Evolutionary conservation across 2,888 invertebrate genomes (phyloP).

Genomic region (Acrobasis consociella): DNA sequence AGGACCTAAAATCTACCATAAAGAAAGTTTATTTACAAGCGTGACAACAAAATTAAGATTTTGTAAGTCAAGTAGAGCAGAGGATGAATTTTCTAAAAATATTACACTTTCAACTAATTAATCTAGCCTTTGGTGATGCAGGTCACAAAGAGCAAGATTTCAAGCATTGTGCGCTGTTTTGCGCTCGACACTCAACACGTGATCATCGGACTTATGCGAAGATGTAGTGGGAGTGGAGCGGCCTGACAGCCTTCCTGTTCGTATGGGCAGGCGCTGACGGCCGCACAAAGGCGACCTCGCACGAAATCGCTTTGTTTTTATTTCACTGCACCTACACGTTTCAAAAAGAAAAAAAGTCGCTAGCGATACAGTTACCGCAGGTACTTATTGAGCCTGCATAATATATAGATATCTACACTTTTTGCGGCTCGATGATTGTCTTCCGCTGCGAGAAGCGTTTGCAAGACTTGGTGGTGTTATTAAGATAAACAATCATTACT

Average conservation of each 20-base stretch:
- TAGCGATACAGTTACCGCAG: constrained; percentile 38
- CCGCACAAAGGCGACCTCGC: constrained; percentile 61
- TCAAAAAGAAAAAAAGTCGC: constrained; percentile 43
- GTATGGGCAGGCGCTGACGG: constrained; percentile 35
- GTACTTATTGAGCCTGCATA: constrained; percentile 23
- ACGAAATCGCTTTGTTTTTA: constrained; percentile 56
- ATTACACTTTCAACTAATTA: too few relatives aligned
- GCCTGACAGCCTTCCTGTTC: constrained; percentile 31
- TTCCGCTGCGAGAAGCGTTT: constrained; percentile 9
- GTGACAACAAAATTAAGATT: too few relatives aligned
- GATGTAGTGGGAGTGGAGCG: constrained; percentile 29
- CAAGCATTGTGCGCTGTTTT: background rate
- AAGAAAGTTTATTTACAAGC: too few relatives aligned
- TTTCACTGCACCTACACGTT: constrained; percentile 52
- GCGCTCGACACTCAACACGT: background rate
- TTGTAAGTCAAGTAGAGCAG: too few relatives aligned
- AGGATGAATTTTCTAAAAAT: too few relatives aligned
- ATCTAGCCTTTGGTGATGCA: background rate
- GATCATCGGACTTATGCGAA: constrained; percentile 14
- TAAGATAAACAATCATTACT: background rate
- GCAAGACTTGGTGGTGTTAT: constrained; percentile 8
- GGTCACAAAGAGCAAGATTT: too few relatives aligned
- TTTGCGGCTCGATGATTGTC: constrained; percentile 14
- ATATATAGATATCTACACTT: constrained; percentile 7
- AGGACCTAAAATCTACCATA: too few relatives aligned